Conservation (phyloP, 2,113 vertebrate species). For the Neotoma lepida region DNA sequence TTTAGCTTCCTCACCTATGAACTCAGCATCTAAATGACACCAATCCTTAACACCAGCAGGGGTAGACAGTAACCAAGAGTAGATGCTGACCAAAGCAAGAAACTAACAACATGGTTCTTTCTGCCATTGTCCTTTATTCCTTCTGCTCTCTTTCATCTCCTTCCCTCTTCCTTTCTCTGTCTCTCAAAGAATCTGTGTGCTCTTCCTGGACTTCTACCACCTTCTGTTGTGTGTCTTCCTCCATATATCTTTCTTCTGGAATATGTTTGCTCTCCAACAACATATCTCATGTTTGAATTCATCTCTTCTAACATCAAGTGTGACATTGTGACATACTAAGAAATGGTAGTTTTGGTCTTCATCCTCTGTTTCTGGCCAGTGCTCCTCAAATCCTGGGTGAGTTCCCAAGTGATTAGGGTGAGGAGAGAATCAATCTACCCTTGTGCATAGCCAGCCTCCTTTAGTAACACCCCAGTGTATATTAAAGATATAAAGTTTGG, state of each 20-base stretch:
- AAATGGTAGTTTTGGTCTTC: background rate
- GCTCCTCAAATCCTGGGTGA: background rate
- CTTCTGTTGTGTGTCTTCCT: background rate
- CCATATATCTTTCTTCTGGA: background rate
- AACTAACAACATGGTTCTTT: background rate
- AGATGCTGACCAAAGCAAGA: background rate
- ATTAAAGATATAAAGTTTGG: background rate
- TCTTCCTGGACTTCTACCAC: background rate
- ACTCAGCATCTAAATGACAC: background rate
- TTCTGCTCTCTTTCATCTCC: background rate
- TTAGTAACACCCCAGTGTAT: too few species aligned
- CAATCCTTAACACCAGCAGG: background rate
- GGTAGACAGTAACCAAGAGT: background rate
- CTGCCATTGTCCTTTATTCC: background rate
- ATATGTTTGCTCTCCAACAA: background rate
- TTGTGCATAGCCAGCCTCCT: background rate
- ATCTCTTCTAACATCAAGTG: background rate
- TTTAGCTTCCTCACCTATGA: background rate
- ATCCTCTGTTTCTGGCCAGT: background rate
- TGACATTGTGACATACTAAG: background rate
- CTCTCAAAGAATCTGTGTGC: background rate
- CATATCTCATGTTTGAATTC: background rate
- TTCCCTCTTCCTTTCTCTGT: background rate
- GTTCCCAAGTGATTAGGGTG: background rate
- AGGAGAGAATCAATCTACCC: background rate